These are phyloP conservation scores for Drosophila gaucha DNA, from an alignment of 2,888 invertebrate species.

Conservation along the genomic window DNA sequence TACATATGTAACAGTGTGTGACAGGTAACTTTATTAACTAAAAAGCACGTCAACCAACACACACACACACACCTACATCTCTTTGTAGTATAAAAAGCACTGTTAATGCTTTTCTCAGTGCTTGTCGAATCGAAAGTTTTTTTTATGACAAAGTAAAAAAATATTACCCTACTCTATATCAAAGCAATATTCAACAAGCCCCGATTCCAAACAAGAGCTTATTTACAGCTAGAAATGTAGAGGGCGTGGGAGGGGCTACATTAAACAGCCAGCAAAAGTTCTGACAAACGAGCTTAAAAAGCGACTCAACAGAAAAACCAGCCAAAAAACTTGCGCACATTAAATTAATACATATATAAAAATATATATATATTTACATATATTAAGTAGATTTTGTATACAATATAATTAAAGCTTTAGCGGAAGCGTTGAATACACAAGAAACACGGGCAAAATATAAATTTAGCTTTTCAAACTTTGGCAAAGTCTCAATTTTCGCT, in stretches of 20 bases:
- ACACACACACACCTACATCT: constrained; percentile 6
- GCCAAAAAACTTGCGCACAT: background rate
- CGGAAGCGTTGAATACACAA: constrained; percentile 9
- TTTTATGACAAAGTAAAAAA: constrained; percentile 67
- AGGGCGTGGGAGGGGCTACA: background rate
- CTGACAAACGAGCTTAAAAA: constrained; percentile 27
- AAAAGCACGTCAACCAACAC: constrained; percentile 34
- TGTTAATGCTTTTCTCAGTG: constrained; percentile 68
- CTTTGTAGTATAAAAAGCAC: constrained; percentile 50
- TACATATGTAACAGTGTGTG: too few species aligned
- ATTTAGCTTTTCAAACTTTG: constrained; percentile 61
- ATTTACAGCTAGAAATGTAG: constrained; percentile 15
- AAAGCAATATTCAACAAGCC: background rate
- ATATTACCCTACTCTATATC: constrained; percentile 12
- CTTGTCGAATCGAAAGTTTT: constrained; percentile 71
- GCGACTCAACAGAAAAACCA: constrained; percentile 23
- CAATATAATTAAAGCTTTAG: constrained; percentile 34
- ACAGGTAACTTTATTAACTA: constrained; percentile 34
- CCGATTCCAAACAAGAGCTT: constrained; percentile 42
- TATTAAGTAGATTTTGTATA: background rate
- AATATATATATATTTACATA: background rate
- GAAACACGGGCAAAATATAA: constrained; percentile 12
- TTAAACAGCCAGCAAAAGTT: constrained; percentile 33
- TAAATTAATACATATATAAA: background rate
- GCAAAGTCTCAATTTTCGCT: constrained; percentile 58